Evolutionary conservation across 2,888 invertebrate genomes (phyloP), one percentile per base, ranked within the genome.

Genomic region (Nymphalis urticae): DNA sequence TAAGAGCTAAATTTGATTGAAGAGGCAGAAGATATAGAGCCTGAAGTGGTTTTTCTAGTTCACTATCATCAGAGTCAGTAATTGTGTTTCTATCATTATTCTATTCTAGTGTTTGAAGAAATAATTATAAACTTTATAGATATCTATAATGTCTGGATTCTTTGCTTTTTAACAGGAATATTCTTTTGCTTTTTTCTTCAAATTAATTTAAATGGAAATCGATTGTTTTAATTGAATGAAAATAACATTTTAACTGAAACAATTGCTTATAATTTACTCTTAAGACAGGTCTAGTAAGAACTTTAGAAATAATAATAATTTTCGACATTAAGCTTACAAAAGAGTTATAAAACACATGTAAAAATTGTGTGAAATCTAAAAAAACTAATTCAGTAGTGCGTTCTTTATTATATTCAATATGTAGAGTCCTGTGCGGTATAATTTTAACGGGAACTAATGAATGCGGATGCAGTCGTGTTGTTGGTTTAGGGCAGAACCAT

Each of bases 381-480:
- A 27, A 19, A 48, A 36, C 32, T 19, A 60, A 24, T 47, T 56
- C 47, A 32, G 24, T 24, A n/a, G 42, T 56, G 32, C 24, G 48
- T 62, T 67, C 62, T 66, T 48, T 53, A 66, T 62, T 53, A 48
- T 19, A 27, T 21, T 42, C 50, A 66, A 60, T 68, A 65, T 61
- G 68, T 63, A 48, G 47, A 36, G 62, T 24, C 17, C 56, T 27
- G 51, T 62, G 68, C 62, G 65, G 71, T 65, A 48, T 70, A 68
- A 71, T 68, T 71, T 68, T 71, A 65, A 53, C 70, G 42, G 63
- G 48, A 59, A 48, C 50, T 72, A 70, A 70, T 73, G 66, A 70
- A 71, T 72, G 74, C 71, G 68, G 70, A 70, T 68, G 74, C 68
- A 72, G 70, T 61, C 62, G 32, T 51, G 62, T 64, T 70, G 70